Base-by-base conservation (phyloP, 1,140 invertebrate genomes). In the Drosophila pruinosa region DNA sequence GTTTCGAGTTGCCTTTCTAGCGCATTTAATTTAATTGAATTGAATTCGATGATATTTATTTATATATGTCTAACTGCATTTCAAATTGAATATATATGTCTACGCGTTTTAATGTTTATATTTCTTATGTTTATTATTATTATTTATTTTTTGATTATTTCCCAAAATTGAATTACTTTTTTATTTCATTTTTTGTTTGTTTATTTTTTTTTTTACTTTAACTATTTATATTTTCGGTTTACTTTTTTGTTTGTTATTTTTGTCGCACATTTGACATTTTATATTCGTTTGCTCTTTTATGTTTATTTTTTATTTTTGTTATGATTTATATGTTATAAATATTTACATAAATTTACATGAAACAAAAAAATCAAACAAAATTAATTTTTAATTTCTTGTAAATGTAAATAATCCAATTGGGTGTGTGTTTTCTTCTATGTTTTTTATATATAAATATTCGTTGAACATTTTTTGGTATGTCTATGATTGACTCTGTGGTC, bases 361-460 rank as follows among this genome's bases (percentile, higher is more conserved):
- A 67, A 67, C 22, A 78, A 78, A 71, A 76, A 70, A 82, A 61
- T 15, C 50, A 63, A 64, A 74, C 53, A 56, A 88, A 81, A 88
- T 86, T 86, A 88, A 78, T 86, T 81, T 86, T 76, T 80, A 89
- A 86, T 85, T 85, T 81, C 78, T 85, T 90, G 89, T 91, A 91
- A 89, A 91, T 91, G 90, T 91, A 91, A 91, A 91, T 91, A 91
- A 91, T 91, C 88, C 89, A 90, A 89, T 91, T 91, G 90, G 90
- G 90, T 91, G 90, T 91, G 90, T 91, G 90, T 91, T 91, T 89
- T 90, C 90, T 90, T 91, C 88, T 89, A 90, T 90, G 81, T 91
- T 91, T 90, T 90, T 89, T 90, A 89, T 89, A 89, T 89, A 89
- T 80, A 85, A 86, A 89, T 89, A 85, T 85, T 90, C 89, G 89